A percentile compares a stretch with the other conserved stretches of the same genome.
Evolutionary conservation across 2,888 invertebrate genomes (phyloP).

Genomic region (Leptinotarsa haldemani): DNA sequence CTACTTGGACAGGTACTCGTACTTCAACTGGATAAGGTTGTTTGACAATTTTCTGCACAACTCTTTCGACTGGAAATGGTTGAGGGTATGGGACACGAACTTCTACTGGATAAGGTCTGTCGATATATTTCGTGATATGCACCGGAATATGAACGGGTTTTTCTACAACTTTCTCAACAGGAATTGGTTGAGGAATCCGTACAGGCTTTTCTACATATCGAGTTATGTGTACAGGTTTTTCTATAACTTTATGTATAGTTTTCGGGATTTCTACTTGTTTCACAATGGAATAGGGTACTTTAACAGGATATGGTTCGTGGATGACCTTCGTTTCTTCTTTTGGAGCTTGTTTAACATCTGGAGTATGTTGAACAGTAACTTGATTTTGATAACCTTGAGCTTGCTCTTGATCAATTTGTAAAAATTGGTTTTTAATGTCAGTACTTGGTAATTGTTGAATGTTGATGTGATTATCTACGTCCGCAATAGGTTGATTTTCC

Average conservation of each 20-base stretch:
- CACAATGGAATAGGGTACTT: constrained; percentile 53
- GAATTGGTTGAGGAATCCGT: constrained; percentile 50
- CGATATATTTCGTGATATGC: constrained; percentile 69
- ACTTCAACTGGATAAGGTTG: constrained; percentile 44
- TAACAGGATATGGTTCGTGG: constrained; percentile 57
- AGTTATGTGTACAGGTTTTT: constrained; percentile 64
- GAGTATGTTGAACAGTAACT: constrained; percentile 38
- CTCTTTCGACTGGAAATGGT: constrained; percentile 52
- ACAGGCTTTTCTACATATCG: constrained; percentile 63
- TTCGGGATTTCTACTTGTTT: constrained; percentile 56
- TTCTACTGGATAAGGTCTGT: constrained; percentile 63
- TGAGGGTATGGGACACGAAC: constrained; percentile 65
- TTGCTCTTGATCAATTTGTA: constrained; percentile 49
- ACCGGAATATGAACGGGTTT: constrained; percentile 67
- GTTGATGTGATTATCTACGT: constrained; percentile 39
- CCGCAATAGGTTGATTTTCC: constrained; percentile 10
- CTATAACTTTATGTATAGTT: constrained; percentile 53
- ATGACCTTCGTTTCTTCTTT: constrained; percentile 66
- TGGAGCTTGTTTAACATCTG: constrained; percentile 47
- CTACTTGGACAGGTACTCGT: constrained; percentile 67
- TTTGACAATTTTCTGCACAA: constrained; percentile 49
- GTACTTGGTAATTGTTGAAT: constrained; percentile 42
- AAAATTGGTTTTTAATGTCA: constrained; percentile 42
- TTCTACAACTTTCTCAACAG: constrained; percentile 64
- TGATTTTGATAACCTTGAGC: constrained; percentile 52